Percentiles rank a stretch among this genome's conserved stretches.
Conservation (phyloP, 2,797 vertebrate genomes). For the Philypnodon macrostomus region DNA sequence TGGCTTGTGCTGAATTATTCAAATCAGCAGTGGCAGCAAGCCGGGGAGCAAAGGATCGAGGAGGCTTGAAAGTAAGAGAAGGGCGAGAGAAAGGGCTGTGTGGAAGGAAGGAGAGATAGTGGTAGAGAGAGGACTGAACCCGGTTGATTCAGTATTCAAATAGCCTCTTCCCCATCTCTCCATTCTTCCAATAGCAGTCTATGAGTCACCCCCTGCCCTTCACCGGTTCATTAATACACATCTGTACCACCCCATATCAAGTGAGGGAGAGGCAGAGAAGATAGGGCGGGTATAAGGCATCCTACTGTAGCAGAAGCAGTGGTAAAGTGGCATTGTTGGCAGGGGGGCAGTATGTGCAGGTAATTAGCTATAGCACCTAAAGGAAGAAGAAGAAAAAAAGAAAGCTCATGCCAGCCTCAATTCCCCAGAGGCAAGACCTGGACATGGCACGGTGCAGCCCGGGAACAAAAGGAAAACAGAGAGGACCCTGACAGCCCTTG, state of each 20-base stretch:
- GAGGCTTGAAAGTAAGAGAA: slow-evolving; percentile 52
- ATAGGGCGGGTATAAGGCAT: slow-evolving; percentile 42
- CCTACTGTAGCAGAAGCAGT: too few relatives aligned
- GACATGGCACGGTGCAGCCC: slow-evolving; percentile 73
- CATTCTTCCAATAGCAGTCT: slow-evolving; percentile 38
- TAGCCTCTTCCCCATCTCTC: slow-evolving; percentile 57
- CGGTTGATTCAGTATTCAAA: slow-evolving; percentile 73
- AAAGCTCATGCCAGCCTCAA: slow-evolving; percentile 73
- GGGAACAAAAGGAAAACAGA: slow-evolving; percentile 75
- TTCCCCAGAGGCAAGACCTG: slow-evolving; percentile 73
- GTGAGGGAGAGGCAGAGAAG: slow-evolving; percentile 57
- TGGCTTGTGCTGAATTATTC: slow-evolving; percentile 81
- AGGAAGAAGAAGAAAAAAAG: slow-evolving; percentile 70
- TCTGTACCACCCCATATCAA: slow-evolving; percentile 64
- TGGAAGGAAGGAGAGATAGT: slow-evolving; percentile 25
- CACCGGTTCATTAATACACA: slow-evolving; percentile 80
- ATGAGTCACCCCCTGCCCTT: slow-evolving; percentile 81
- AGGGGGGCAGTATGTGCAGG: slow-evolving; percentile 72
- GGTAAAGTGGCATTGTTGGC: slow-evolving; percentile 67
- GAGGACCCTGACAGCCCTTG: slow-evolving; percentile 71
- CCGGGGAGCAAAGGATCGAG: slow-evolving; percentile 71
- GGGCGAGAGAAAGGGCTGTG: slow-evolving; percentile 36
- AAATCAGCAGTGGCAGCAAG: slow-evolving; percentile 80
- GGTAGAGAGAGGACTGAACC: slow-evolving; percentile 62
- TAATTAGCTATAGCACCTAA: slow-evolving; percentile 78